Percentiles rank a stretch among this genome's conserved stretches.
Evolutionary conservation across 2,888 invertebrate species (phyloP).

Genomic region (Osedax fenrisi): DNA sequence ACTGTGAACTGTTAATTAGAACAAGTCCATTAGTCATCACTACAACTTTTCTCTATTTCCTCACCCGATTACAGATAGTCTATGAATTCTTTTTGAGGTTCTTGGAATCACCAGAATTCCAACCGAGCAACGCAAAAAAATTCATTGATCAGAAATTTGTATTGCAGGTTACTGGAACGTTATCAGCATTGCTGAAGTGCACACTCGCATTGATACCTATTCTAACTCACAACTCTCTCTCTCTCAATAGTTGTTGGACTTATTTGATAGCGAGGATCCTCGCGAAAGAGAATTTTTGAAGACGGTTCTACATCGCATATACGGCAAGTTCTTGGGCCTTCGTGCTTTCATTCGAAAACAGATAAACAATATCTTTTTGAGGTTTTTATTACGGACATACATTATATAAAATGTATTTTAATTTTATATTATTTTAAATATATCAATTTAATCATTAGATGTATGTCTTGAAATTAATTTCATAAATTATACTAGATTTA

Average conservation of each 20-base stretch:
- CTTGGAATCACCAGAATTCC: constrained; percentile 62
- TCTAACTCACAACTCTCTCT: no score
- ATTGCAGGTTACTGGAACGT: constrained; percentile 60
- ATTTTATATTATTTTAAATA: no score
- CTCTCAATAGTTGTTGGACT: constrained; percentile 43
- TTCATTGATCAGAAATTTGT: constrained; percentile 91
- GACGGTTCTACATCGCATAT: constrained; percentile 49
- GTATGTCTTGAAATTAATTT: no score
- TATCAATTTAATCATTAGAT: no score
- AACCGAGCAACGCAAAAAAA: constrained; percentile 77
- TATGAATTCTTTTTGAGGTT: constrained; percentile 51
- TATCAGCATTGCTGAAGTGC: no score
- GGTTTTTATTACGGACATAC: no score
- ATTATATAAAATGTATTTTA: no score
- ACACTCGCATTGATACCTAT: no score
- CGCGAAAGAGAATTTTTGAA: constrained; percentile 53
- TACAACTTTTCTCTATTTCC: no score
- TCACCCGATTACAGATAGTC: constrained; percentile 47
- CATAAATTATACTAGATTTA: no score
- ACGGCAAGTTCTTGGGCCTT: constrained; percentile 49
- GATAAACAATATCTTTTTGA: constrained; percentile 90
- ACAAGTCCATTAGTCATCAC: no score
- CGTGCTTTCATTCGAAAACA: constrained; percentile 63
- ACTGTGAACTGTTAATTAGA: no score
- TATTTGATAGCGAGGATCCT: constrained; percentile 51